Evolutionary conservation across 2,113 vertebrate species (phyloP), one percentile per base, ranked within the genome.

Genomic region (Sorex fumeus): DNA sequence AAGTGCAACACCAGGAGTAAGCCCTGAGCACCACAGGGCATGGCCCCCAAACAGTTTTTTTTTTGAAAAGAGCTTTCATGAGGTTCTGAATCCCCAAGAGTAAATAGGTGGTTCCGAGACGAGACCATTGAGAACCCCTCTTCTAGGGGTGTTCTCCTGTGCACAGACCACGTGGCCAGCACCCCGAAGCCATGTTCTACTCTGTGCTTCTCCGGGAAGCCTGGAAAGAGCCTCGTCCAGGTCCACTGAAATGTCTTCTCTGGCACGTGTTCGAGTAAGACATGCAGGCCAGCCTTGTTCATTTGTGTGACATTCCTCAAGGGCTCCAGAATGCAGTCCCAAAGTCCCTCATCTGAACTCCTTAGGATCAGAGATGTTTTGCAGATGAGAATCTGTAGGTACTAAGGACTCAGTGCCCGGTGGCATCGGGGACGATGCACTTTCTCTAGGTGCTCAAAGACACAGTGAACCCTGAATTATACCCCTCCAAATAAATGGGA

Each of bases 151-250:
- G 16, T 71, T 27, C 8, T 75, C 34, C 60, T 69, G 23, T 19
- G 1, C 0, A 32, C 23, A 16, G 53, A 6, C 16, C 1, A n/a
- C 40, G 6, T n/a, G 1, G 5, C 21, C 21, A 13, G 75, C 23
- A 62, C n/a, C 43, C 11, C 0, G 0, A 50, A 8, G 3, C 8
- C 11, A 6, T 0, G n/a, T n/a, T 8, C 0, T 40, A 34, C 13
- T 62, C 28, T 6, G 57, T 76, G 2, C 7, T 15, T 30, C 0
- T 36, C 27, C 8, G 0, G 12, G 2, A 64, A 13, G 43, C 32
- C 80, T 62, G 4, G 32, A 36, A 67, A 81, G 18, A 5, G 27
- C 66, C 50, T 81, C 34, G 18, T 27, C 64, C 84, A 45, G 36
- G n/a, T 60, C 34, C 32, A 34, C 18, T 57, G 50, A 47, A 70